phyloP scores from a whole-genome alignment of 2,888 invertebrate species.

The Aethes cnicana region DNA sequence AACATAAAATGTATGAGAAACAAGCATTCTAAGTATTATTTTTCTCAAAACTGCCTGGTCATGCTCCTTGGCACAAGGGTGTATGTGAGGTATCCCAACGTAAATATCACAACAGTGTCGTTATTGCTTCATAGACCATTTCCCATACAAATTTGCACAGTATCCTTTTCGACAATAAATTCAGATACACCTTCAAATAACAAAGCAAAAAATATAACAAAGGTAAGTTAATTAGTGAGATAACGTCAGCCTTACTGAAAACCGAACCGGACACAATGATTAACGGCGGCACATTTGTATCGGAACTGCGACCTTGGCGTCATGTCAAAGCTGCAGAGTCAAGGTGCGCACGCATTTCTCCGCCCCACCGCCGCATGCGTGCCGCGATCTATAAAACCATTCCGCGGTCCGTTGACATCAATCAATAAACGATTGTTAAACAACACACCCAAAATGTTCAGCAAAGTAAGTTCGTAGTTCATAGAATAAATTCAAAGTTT shows the following conservation, averaged over 20 bases:
- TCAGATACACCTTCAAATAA: background rate
- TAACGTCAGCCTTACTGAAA: slow-evolving; percentile 4
- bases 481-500: background rate
- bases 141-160: too few species aligned
- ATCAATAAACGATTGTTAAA: slow-evolving; percentile 57
- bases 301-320: slow-evolving; percentile 48
- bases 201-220: slow-evolving; percentile 3
- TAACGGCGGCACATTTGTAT: slow-evolving; percentile 41
- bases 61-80: too few species aligned
- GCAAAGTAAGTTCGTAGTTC: slow-evolving; percentile 55
- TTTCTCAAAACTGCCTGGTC: too few species aligned
- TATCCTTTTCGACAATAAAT: too few species aligned
- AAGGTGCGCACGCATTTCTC: slow-evolving; percentile 60
- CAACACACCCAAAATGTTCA: slow-evolving; percentile 63
- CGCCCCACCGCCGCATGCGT: slow-evolving; percentile 53
- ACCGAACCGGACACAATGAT: slow-evolving; percentile 41
- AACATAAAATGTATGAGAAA: too few species aligned
- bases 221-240: slow-evolving; percentile 14
- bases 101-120: too few species aligned
- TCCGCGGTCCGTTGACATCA: slow-evolving; percentile 56
- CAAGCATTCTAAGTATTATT: too few species aligned
- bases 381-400: slow-evolving; percentile 64
- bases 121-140: too few species aligned
- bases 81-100: too few species aligned
- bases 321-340: slow-evolving; percentile 60